phyloP scores from a whole-genome alignment of 2,888 invertebrate genomes.

The Tetramorium bicarinatum region DNA sequence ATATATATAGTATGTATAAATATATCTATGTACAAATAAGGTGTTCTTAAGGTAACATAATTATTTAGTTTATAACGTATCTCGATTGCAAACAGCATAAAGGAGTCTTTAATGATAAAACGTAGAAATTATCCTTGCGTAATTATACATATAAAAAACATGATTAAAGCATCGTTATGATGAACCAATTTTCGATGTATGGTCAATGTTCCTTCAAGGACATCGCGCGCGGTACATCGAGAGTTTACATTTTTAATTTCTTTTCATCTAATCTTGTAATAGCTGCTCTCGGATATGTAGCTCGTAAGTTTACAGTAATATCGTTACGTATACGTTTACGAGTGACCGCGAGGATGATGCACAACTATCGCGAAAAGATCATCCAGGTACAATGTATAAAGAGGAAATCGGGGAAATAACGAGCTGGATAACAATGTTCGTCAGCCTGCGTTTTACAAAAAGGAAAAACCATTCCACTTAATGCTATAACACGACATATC shows the following conservation, averaged over 20 bases:
- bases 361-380: slow-evolving; percentile 49
- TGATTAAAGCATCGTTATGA: slow-evolving; percentile 20
- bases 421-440: slow-evolving; percentile 38
- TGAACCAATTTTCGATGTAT: slow-evolving; percentile 44
- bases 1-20: slow-evolving; percentile 47
- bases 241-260: slow-evolving; percentile 9
- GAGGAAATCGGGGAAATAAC: slow-evolving; percentile 50
- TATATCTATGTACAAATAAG: slow-evolving; percentile 66
- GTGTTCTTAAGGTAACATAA: slow-evolving; percentile 66
- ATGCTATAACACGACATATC: slow-evolving; percentile 58
- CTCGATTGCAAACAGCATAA: slow-evolving; percentile 21
- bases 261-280: slow-evolving; percentile 12
- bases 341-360: slow-evolving; percentile 26
- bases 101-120: slow-evolving; percentile 30
- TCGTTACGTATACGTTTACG: slow-evolving; percentile 17
- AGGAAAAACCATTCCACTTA: slow-evolving; percentile 42
- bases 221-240: slow-evolving; percentile 34
- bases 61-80: slow-evolving; percentile 64
- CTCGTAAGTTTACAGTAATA: slow-evolving; percentile 34
- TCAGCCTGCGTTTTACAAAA: slow-evolving; percentile 43
- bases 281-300: slow-evolving; percentile 39
- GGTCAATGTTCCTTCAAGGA: slow-evolving; percentile 19
- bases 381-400: slow-evolving; percentile 70
- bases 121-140: not conserved
- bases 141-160: slow-evolving; percentile 24